Percentiles rank a stretch among this genome's conserved stretches.
Conservation (phyloP, 2,797 vertebrate genomes). For the Coendou prehensilis region DNA sequence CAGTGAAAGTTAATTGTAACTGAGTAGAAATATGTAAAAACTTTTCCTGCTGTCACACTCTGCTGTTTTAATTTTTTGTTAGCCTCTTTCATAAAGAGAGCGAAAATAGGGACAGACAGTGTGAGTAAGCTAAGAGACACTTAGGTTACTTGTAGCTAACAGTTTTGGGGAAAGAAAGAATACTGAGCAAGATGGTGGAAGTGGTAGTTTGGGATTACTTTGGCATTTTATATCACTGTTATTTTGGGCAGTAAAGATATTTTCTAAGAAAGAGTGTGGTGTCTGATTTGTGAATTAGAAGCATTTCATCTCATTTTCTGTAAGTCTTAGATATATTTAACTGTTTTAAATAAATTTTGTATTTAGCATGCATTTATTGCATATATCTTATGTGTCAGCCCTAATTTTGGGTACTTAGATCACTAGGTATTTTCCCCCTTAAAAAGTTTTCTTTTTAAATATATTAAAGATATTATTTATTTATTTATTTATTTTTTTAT, state of each 20-base stretch:
- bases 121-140: neutral
- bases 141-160: neutral
- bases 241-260: neutral
- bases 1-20: neutral
- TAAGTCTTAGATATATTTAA: slow-evolving; percentile 1
- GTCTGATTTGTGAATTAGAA: slow-evolving; percentile 38
- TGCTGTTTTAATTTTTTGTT: neutral
- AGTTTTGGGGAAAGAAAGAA: neutral
- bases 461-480: no score
- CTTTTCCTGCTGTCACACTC: neutral
- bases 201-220: neutral
- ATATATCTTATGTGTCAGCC: neutral
- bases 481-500: no score
- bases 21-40: neutral
- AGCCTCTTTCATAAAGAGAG: neutral
- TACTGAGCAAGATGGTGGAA: neutral
- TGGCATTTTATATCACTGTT: slow-evolving; percentile 50
- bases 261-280: slow-evolving; percentile 5
- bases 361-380: neutral
- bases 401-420: neutral
- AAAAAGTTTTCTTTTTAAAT: neutral
- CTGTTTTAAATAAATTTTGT: slow-evolving; percentile 13
- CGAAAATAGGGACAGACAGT: neutral
- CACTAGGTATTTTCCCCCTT: neutral
- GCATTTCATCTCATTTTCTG: slow-evolving; percentile 30